A percentile compares a stretch with the other conserved stretches of the same genome.
Evolutionary conservation across 2,888 invertebrate genomes (phyloP).

Genomic region (Pterostichus niger): DNA sequence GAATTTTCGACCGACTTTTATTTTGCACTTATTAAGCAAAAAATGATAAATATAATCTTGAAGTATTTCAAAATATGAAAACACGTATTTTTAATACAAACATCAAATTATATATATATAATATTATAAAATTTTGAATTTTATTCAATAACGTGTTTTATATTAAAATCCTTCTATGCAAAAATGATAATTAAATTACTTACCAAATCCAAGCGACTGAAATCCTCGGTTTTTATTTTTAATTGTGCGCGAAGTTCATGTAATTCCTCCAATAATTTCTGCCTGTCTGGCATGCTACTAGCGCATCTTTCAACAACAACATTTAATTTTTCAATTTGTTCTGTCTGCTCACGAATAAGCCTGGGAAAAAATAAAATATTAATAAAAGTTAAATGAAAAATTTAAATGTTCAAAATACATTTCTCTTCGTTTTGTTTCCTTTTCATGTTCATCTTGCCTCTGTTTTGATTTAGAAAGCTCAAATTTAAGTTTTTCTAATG

Average conservation of each 20-base stretch:
- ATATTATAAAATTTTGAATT: not conserved
- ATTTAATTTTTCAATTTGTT: conserved; percentile 58
- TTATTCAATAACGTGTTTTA: not conserved
- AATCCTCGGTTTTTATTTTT: conserved; percentile 49
- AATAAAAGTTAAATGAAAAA: not conserved
- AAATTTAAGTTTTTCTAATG: conserved; percentile 31
- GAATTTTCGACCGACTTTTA: not conserved
- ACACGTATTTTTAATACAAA: not conserved
- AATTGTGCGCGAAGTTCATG: conserved; percentile 47
- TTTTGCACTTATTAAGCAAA: too few relatives aligned
- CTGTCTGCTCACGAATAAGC: conserved; percentile 53
- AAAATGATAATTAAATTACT: not conserved
- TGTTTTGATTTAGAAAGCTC: conserved; percentile 47
- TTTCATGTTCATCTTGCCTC: conserved; percentile 46
- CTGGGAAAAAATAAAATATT: conserved; percentile 27
- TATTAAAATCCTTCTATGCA: not conserved
- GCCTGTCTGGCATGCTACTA: conserved; percentile 53
- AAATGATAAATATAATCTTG: too few relatives aligned
- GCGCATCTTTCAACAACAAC: conserved; percentile 57
- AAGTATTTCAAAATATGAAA: not conserved
- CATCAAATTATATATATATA: not conserved
- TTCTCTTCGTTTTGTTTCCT: conserved; percentile 35
- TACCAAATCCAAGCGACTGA: conserved; percentile 47
- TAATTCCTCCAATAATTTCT: conserved; percentile 56
- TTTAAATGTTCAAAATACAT: conserved; percentile 16